Evolutionary conservation across 2,888 invertebrate genomes (phyloP).

Genomic region (Vanessa cardui): DNA sequence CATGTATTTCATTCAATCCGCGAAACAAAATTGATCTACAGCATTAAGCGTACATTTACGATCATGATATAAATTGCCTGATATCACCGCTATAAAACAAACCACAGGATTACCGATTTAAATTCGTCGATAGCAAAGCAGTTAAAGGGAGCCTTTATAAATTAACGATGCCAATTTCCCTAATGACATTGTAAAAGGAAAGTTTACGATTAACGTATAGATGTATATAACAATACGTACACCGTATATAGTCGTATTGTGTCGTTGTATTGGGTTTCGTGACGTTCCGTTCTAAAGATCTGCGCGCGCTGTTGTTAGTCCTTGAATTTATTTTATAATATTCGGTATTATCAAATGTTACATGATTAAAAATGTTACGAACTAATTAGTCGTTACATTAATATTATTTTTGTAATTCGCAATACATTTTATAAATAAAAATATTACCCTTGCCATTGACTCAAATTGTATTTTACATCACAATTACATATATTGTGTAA

Average conservation of each 20-base stretch:
- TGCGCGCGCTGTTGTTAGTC: conserved; percentile 3
- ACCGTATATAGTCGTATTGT: conserved; percentile 19
- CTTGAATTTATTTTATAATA: conserved; percentile 18
- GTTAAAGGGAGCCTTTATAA: conserved; percentile 74
- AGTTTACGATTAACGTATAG: conserved; percentile 72
- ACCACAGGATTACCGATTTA: conserved; percentile 77
- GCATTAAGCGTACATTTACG: conserved; percentile 60
- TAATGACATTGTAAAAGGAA: conserved; percentile 81
- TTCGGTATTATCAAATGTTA: neutral
- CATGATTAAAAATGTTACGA: neutral
- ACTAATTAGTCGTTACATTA: too few relatives aligned
- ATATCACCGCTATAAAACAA: conserved; percentile 76
- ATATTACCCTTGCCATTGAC: too few relatives aligned
- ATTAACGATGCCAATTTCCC: conserved; percentile 80
- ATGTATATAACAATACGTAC: conserved; percentile 41
- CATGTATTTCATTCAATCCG: conserved; percentile 52
- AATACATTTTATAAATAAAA: too few relatives aligned
- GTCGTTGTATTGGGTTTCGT: conserved; percentile 25
- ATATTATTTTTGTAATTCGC: too few relatives aligned
- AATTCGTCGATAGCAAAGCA: conserved; percentile 75
- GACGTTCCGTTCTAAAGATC: conserved; percentile 3
- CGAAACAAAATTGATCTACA: conserved; percentile 57
- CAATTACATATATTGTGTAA: too few relatives aligned
- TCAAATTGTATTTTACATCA: too few relatives aligned
- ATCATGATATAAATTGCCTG: conserved; percentile 67